phyloP scores from a whole-genome alignment of 2,797 vertebrate genomes.

The Agapornis canus region DNA sequence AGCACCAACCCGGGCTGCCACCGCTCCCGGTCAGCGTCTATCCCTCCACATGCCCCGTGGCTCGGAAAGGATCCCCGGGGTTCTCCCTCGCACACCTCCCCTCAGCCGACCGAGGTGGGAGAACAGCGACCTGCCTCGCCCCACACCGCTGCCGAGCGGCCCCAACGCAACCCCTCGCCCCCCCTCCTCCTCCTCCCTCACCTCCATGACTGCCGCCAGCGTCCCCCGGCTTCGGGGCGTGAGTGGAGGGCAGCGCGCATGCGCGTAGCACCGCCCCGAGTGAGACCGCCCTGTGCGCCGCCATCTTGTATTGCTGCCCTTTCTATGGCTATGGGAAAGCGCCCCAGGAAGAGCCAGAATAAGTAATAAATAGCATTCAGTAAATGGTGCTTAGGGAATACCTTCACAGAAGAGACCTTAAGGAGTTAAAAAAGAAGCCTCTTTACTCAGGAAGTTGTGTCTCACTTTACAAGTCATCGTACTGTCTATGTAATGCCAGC shows the following conservation, averaged over 20 bases:
- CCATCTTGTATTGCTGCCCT: background rate
- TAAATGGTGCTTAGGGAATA: accelerated
- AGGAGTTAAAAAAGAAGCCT: background rate
- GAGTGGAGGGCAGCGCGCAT: background rate
- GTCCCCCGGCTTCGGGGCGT: background rate
- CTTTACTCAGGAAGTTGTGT: background rate
- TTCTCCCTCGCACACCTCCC: background rate
- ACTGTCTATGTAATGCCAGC: background rate
- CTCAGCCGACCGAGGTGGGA: background rate
- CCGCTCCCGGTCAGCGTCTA: accelerated
- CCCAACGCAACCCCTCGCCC: background rate
- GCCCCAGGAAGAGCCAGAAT: accelerated
- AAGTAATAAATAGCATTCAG: background rate
- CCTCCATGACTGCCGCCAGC: background rate
- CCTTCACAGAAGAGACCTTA: background rate
- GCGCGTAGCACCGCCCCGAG: background rate
- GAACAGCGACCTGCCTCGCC: background rate
- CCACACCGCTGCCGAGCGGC: accelerated
- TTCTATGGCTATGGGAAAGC: accelerated
- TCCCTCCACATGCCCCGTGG: background rate
- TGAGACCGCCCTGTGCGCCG: background rate
- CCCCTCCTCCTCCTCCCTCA: background rate
- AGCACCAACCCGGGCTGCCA: background rate
- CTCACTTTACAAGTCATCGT: background rate
- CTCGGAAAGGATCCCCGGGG: background rate